phyloP scores from a whole-genome alignment of 1,140 invertebrate genomes.

The Forficula auricularia region DNA sequence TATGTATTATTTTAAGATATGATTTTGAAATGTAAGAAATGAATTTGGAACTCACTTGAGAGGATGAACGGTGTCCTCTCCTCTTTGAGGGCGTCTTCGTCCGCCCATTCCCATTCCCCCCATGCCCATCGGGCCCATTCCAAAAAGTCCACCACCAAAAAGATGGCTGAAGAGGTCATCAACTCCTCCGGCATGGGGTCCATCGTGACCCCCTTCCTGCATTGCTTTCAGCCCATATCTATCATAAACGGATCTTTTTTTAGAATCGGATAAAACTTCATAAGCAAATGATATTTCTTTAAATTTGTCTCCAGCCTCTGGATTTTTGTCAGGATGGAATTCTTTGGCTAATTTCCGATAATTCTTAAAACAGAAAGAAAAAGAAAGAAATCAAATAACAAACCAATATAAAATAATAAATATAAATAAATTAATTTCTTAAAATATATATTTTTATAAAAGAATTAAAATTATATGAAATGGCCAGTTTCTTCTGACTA shows the following conservation, averaged over 20 bases:
- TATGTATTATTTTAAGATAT: no score
- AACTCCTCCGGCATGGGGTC: constrained; percentile 25
- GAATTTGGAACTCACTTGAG: constrained; percentile 29
- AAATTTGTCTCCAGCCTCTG: constrained; percentile 63
- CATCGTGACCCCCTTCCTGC: constrained; percentile 48
- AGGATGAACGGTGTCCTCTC: constrained; percentile 47
- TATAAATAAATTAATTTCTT: no score
- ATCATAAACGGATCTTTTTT: constrained; percentile 41
- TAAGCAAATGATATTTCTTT: constrained; percentile 81
- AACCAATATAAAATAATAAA: neutral
- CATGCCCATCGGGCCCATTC: constrained; percentile 34
- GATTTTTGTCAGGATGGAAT: constrained; percentile 78
- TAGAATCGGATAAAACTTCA: constrained; percentile 53
- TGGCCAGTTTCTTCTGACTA: no score
- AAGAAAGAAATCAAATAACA: neutral
- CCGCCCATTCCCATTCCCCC: constrained; percentile 27
- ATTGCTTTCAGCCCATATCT: constrained; percentile 59
- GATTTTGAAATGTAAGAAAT: neutral
- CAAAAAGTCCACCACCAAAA: constrained; percentile 43
- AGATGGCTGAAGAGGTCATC: constrained; percentile 46
- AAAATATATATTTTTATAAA: no score
- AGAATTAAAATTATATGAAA: no score
- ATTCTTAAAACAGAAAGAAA: constrained; percentile 34
- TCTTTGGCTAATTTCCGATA: constrained; percentile 73
- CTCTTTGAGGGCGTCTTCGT: constrained; percentile 30